Conservation (phyloP, 2,797 vertebrate genomes). For the Myioborus miniatus region DNA sequence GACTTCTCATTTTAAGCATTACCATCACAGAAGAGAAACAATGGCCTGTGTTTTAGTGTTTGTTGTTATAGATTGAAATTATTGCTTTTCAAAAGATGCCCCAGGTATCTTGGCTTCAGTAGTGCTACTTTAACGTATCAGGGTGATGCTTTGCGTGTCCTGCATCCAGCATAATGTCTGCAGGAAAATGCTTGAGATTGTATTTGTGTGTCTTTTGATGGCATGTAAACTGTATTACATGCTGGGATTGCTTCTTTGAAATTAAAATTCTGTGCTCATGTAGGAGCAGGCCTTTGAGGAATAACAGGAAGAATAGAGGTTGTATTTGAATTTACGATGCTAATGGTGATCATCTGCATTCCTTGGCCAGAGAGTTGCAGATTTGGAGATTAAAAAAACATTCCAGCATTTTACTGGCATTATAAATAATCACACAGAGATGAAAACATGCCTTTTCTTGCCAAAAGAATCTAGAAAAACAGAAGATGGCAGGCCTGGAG, state of each 20-base stretch:
- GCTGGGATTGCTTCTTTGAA: slow-evolving; percentile 60
- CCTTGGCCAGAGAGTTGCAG: slow-evolving; percentile 77
- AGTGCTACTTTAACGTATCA: background rate
- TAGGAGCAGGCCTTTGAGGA: slow-evolving; percentile 59
- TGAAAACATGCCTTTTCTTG: slow-evolving; percentile 83
- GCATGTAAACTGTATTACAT: slow-evolving; percentile 27
- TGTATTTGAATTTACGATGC: slow-evolving; percentile 69
- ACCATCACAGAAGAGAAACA: slow-evolving; percentile 2
- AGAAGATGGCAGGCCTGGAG: slow-evolving; percentile 95
- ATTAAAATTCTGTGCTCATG: slow-evolving; percentile 59
- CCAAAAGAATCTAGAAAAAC: slow-evolving; percentile 93
- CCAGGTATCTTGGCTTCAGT: background rate
- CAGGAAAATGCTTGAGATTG: slow-evolving; percentile 20
- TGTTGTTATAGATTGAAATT: background rate
- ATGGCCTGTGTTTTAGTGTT: background rate
- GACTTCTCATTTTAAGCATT: background rate
- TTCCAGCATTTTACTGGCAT: slow-evolving; percentile 78
- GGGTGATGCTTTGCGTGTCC: background rate
- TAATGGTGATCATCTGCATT: slow-evolving; percentile 75
- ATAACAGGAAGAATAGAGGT: slow-evolving; percentile 63
- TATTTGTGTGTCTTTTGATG: slow-evolving; percentile 46
- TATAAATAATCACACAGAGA: slow-evolving; percentile 80
- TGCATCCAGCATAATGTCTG: slow-evolving; percentile 1
- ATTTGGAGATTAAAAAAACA: slow-evolving; percentile 81
- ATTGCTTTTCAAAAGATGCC: slow-evolving; percentile 13